Conservation (phyloP, 2,797 vertebrate species). For the Acanthis flammea region DNA sequence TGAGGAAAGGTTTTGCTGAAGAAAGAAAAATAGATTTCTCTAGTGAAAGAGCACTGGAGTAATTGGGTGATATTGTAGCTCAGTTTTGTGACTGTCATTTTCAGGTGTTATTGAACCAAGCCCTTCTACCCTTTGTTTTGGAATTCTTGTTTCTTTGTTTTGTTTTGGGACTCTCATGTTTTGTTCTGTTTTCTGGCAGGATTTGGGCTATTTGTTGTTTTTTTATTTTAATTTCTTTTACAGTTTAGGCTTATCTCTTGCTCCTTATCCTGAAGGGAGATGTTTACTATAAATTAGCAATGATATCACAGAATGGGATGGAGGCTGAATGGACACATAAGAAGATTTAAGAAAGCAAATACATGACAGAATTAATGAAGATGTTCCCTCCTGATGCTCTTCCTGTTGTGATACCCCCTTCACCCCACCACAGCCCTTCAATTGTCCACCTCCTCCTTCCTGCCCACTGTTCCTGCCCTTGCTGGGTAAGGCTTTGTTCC, state of each 20-base stretch:
- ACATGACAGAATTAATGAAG: not conserved
- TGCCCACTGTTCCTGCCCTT: not conserved
- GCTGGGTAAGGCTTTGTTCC: not conserved
- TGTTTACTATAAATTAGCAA: slow-evolving; percentile 5
- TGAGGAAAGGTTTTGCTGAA: not conserved
- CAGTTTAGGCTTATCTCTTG: not conserved
- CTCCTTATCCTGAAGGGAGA: not conserved
- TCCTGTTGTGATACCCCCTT: not conserved
- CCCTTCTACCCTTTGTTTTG: not conserved
- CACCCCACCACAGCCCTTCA: not conserved
- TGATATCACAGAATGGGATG: not conserved
- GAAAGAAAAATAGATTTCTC: slow-evolving; percentile 34
- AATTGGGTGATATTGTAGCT: slow-evolving; percentile 20
- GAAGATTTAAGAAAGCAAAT: slow-evolving; percentile 18
- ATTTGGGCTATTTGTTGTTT: not conserved
- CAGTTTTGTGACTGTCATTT: not conserved
- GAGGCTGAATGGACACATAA: not conserved
- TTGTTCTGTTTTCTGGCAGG: not conserved
- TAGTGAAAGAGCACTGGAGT: not conserved
- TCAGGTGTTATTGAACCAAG: not conserved
- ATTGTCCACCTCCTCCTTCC: not conserved
- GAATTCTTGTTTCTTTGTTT: not conserved
- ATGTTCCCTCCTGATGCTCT: not conserved
- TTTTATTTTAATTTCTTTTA: not conserved
- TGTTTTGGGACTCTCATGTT: not conserved